Evolutionary conservation across 1,140 invertebrate genomes (phyloP), one percentile per base, ranked within the genome.

Genomic region (Drosophila athabasca): DNA sequence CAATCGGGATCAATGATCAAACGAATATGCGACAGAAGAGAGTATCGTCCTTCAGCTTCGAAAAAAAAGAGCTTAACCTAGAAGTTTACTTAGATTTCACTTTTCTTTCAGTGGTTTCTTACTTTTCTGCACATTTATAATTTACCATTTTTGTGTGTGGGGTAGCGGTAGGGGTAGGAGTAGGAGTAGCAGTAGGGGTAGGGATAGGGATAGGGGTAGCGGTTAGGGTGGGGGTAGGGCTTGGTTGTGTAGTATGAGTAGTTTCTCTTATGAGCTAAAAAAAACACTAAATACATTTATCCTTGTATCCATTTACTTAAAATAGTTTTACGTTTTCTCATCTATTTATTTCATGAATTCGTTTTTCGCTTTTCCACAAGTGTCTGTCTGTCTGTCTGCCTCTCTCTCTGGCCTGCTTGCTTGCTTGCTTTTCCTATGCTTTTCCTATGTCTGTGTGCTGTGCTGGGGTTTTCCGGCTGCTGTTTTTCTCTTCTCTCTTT

Each of bases 281-380:
- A 87, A 87, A 87, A 87, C 82, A 88, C 83, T 88, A 88, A 85
- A 87, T 87, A 87, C 82, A 87, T 88, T 88, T 87, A 85, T 78
- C 35, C 81, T 81, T 81, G 77, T 76, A 60, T 77, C 69, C 48
- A 81, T 57, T 68, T 65, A 54, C 68, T 73, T 87, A 78, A 66
- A 78, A 58, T 85, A 74, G 48, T 64, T 87, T 72, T 62, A 19
- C 64, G 44, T 61, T 57, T 51, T 74, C 55, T 57, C 62, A 57
- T 31, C 45, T 45, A 35, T 51, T 35, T 59, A 17, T 45, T 50
- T 66, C 45, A 55, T 55, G 71, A 45, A 60, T 62, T 48, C 48
- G 44, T 19, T 53, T 48, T 41, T 19, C 17, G 17, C 13, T 7
- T 52, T n/a, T 44, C 39, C 35, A 13, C 31, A 35, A 35, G 29